Evolutionary conservation across 2,797 vertebrate species (phyloP).

Genomic region (Natrix natrix): DNA sequence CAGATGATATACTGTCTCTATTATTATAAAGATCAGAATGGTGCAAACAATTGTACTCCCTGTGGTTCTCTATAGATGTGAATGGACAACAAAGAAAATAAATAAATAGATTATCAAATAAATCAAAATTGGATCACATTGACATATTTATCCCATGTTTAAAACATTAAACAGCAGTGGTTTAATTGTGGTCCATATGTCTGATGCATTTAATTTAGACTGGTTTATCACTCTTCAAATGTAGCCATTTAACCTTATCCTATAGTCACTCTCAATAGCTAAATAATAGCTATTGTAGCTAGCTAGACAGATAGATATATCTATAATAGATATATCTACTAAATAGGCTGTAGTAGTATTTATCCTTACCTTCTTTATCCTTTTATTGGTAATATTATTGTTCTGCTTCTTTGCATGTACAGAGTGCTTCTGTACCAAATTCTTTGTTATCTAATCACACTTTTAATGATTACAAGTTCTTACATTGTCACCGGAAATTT

Average conservation of each 20-base stretch:
- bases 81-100: neutral
- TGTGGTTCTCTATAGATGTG: neutral
- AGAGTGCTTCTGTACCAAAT: neutral
- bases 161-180: neutral
- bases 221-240: neutral
- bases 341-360: neutral
- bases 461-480: neutral
- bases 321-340: neutral
- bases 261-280: neutral
- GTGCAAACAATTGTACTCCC: neutral
- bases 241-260: neutral
- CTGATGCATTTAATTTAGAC: neutral
- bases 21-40: neutral
- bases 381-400: neutral
- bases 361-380: neutral
- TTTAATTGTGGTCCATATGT: neutral
- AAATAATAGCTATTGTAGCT: neutral
- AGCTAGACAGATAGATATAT: neutral
- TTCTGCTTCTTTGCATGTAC: neutral
- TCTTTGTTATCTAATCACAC: neutral
- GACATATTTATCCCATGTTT: too few relatives aligned
- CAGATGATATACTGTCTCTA: neutral
- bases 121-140: neutral
- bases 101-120: neutral
- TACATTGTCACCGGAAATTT: neutral